Conservation (phyloP, 2,888 invertebrate species). For the Aelia acuminata region DNA sequence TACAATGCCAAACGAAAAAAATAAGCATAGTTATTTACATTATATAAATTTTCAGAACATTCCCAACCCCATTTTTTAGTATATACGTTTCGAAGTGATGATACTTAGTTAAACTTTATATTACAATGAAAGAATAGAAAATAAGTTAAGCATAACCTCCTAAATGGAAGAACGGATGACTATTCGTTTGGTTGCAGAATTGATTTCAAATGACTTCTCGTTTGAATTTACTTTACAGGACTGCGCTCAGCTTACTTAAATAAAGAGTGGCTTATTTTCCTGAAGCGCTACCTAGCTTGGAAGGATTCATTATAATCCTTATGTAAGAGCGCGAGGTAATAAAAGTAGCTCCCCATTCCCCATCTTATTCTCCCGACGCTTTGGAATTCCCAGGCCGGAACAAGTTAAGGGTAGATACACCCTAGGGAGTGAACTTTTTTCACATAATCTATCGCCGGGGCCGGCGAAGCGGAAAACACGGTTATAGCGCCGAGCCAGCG, state of each 20-base stretch:
- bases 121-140: not conserved
- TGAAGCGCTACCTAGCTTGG: not conserved
- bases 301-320: constrained; percentile 35
- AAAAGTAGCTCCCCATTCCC: constrained; percentile 36
- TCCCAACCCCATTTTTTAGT: too few relatives aligned
- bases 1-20: too few relatives aligned
- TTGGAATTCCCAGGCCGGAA: not conserved
- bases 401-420: constrained; percentile 33
- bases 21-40: too few relatives aligned
- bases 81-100: too few relatives aligned
- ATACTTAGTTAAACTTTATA: too few relatives aligned
- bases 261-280: not conserved
- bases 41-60: too few relatives aligned
- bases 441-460: constrained; percentile 56
- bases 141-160: not conserved
- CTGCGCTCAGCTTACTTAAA: not conserved
- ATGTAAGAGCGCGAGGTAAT: not conserved
- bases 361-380: constrained; percentile 17
- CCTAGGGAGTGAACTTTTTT: constrained; percentile 50
- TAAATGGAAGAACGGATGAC: too few relatives aligned
- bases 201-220: not conserved
- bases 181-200: not conserved
- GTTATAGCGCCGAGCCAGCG: constrained; percentile 56
- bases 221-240: not conserved
- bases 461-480: constrained; percentile 53